A percentile compares a stretch with the other conserved stretches of the same genome.
phyloP scores from a whole-genome alignment of 2,888 invertebrate species.

The Lepeophtheirus nordmannii region DNA sequence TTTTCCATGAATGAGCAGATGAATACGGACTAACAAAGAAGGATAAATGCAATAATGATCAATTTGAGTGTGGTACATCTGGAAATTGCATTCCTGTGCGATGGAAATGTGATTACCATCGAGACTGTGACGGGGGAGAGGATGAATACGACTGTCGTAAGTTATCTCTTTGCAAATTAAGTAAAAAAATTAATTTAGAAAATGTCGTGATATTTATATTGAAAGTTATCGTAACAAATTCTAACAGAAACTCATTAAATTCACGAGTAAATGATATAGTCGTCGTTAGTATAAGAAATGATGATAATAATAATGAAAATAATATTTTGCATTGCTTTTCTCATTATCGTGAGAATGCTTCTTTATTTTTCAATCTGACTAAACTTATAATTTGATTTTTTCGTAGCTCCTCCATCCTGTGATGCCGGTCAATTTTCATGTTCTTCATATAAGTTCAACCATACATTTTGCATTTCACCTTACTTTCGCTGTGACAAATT shows the following conservation, averaged over 20 bases:
- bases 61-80: slow-evolving; percentile 20
- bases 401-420: slow-evolving; percentile 81
- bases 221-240: too few relatives aligned
- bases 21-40: background rate
- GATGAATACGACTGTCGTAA: slow-evolving; percentile 81
- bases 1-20: background rate
- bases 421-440: slow-evolving; percentile 78
- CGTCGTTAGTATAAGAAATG: too few relatives aligned
- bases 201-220: too few relatives aligned
- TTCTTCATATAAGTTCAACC: slow-evolving; percentile 84
- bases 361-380: too few relatives aligned
- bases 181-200: background rate
- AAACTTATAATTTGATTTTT: slow-evolving; percentile 26
- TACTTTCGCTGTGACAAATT: slow-evolving; percentile 76
- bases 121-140: slow-evolving; percentile 57
- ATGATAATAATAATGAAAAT: too few relatives aligned
- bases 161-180: slow-evolving; percentile 36
- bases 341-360: too few relatives aligned
- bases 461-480: slow-evolving; percentile 83
- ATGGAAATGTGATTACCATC: slow-evolving; percentile 77
- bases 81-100: slow-evolving; percentile 24
- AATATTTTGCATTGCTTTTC: too few relatives aligned
- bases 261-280: too few relatives aligned
- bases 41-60: slow-evolving; percentile 18
- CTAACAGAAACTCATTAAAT: too few relatives aligned